Conservation (phyloP, 2,797 vertebrate species). For the Calcarius lapponicus region DNA sequence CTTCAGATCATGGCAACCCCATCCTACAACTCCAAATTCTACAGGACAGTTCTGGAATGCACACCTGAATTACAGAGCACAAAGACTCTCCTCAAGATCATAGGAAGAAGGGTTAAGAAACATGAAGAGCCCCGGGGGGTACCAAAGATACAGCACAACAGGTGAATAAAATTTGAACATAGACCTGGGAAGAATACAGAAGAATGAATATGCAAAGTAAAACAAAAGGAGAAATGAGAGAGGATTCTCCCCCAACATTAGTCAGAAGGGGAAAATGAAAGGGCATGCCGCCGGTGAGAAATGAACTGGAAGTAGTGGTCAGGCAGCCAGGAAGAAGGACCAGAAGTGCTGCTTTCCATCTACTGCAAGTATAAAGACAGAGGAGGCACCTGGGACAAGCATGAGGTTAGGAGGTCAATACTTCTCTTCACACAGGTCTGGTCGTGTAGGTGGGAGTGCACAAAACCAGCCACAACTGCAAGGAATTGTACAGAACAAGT, state of each 20-base stretch:
- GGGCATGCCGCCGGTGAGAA: background rate
- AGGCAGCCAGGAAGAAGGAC: background rate
- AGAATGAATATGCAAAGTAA: background rate
- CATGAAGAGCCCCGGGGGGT: rapidly evolving
- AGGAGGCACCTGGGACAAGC: background rate
- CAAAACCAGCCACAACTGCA: background rate
- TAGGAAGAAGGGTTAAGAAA: background rate
- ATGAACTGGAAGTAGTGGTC: background rate
- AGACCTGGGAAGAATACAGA: background rate
- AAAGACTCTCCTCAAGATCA: background rate
- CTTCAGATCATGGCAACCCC: background rate
- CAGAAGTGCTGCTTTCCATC: background rate
- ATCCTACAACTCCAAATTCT: background rate
- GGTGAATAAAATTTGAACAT: background rate
- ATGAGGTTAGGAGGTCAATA: background rate
- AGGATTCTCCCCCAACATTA: background rate
- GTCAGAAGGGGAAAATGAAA: background rate
- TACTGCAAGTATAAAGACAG: background rate
- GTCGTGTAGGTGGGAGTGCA: background rate
- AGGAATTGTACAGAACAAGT: background rate
- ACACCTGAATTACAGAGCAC: background rate
- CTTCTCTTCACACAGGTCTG: background rate
- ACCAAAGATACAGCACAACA: background rate
- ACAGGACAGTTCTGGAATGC: background rate
- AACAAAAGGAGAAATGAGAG: background rate